A percentile compares a stretch with the other conserved stretches of the same genome.
These are phyloP conservation scores for Acanthococcus lagerstroemiae DNA, from an alignment of 2,888 invertebrate genomes.

Conservation along the genomic window DNA sequence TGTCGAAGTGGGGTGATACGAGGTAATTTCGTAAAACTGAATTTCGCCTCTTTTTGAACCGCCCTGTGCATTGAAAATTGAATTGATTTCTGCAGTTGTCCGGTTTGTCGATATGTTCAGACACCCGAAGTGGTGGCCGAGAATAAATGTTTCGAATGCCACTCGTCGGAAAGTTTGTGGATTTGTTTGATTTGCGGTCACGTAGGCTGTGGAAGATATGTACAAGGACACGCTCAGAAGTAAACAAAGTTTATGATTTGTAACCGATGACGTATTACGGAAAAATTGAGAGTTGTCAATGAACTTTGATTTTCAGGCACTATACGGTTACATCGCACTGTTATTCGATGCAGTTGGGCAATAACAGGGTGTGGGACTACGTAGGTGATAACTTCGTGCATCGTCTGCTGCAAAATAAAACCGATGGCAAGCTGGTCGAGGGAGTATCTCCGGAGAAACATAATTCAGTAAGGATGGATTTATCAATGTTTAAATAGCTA, in stretches of 20 bases:
- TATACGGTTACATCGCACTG: constrained; percentile 93
- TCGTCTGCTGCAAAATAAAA: constrained; percentile 89
- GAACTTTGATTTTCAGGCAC: constrained; percentile 51
- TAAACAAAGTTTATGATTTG: constrained; percentile 39
- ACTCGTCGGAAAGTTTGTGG: constrained; percentile 76
- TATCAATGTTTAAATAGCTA: too few relatives aligned
- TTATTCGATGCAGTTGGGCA: constrained; percentile 91
- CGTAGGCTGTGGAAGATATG: constrained; percentile 91
- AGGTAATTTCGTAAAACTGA: constrained; percentile 45
- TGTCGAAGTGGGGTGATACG: constrained; percentile 92
- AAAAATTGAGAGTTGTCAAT: not conserved
- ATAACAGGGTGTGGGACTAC: constrained; percentile 98
- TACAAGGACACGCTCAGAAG: constrained; percentile 80
- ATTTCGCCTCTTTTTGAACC: too few relatives aligned
- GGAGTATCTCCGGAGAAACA: constrained; percentile 46
- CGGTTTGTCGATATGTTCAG: constrained; percentile 87
- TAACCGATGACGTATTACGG: not conserved
- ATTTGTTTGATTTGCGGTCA: constrained; percentile 98
- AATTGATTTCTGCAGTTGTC: constrained; percentile 59
- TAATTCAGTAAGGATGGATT: constrained; percentile 8
- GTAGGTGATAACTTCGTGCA: constrained; percentile 96
- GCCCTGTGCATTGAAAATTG: too few relatives aligned
- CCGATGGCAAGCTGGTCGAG: constrained; percentile 86
- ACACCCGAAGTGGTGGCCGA: constrained; percentile 67
- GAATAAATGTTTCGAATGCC: constrained; percentile 61